Base-by-base conservation (phyloP, 2,888 invertebrate genomes). In the Taenaris catops region DNA sequence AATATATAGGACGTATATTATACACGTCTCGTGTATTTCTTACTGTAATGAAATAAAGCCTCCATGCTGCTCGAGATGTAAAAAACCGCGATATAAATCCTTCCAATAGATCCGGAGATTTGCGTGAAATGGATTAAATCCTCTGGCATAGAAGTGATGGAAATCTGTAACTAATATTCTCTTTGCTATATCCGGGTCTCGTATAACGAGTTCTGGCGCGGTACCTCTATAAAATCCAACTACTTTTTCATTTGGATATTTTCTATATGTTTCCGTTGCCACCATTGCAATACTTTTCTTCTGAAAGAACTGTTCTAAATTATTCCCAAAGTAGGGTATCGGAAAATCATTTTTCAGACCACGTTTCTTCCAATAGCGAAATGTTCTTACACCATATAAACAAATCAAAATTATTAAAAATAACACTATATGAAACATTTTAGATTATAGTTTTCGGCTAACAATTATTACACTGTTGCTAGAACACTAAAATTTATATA, bases 161-260 rank as follows among this genome's bases (percentile, higher is more conserved):
- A 80, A 83, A 47, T 84, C 81, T 0, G 69, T 69, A 5, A 63
- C 48, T 2, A 84, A 57, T 34, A 84, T 58, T 33, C 74, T 53
- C 53, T 81, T 84, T 1, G 66, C 60, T 12, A 84, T 57, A 42
- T 71, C 73, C 4, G 72, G 79, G 41, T 84, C 83, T 45, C 81
- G 64, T 17, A 84, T 62, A 0, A 84, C 55, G 9, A 84, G 48
- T 51, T 75, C 76, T 1, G 81, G 78, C 1, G 14, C 12, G 0
- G 60, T 62, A 0, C 69, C 69, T 55, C 72, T 65, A 36, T 47
- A 83, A 38, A 66, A 76, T 1, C 83, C 83, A 0, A 79, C 79
- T 0, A 79, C 71, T 54, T 64, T 78, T 47, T 83, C 80, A 0
- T 73, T 46, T 1, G 79, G 79, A 42, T 67, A 81, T 44, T 66